Base-by-base conservation (phyloP, 2,113 vertebrate species). In the Delphinapterus leucas region DNA sequence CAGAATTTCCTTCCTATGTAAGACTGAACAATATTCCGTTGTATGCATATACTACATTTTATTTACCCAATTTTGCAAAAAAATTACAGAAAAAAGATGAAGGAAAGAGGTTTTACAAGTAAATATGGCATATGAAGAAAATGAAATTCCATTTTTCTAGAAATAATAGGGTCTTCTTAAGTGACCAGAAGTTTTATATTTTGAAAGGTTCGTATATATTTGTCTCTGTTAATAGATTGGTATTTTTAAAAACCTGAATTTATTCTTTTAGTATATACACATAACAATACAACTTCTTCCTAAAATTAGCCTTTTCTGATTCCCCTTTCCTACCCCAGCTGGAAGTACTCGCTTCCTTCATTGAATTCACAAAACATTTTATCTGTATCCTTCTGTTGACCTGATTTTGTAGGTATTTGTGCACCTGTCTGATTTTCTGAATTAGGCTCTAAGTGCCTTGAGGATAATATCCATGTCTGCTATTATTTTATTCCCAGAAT, bases 201-300 rank as follows among this genome's bases (percentile, higher is more conserved):
- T 97, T 94, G 61, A 63, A 67, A 28, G 87, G 60, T 67, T 17
- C 87, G 58, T 90, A 8, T 76, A 10, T 89, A n/a, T 79, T 97
- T 91, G 77, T 95, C 60, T 93, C 70, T 90, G 60, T 53, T 95
- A 31, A 23, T 67, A 90, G 6, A 44, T 25, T 61, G 36, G 9
- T 92, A 67, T 49, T 80, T 63, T 86, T 65, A 47, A 1, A 84
- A 97, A 58, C 95, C 36, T 31, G 68, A 61, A 93, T 87, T 9
- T 83, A 25, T 95, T 96, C 38, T 74, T 41, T 82, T 93, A 28
- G n/a, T 26, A 17, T 55, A 33, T 0, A 3, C 38, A 83, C 23
- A 1, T 31, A 67, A 55, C 67, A 92, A 53, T 70, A 79, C 15
- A 65, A 18, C 33, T 63, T 94, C 70, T 84, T 92, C n/a, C 47